phyloP scores from a whole-genome alignment of 2,888 invertebrate genomes.

The Cephus nigrinus region DNA sequence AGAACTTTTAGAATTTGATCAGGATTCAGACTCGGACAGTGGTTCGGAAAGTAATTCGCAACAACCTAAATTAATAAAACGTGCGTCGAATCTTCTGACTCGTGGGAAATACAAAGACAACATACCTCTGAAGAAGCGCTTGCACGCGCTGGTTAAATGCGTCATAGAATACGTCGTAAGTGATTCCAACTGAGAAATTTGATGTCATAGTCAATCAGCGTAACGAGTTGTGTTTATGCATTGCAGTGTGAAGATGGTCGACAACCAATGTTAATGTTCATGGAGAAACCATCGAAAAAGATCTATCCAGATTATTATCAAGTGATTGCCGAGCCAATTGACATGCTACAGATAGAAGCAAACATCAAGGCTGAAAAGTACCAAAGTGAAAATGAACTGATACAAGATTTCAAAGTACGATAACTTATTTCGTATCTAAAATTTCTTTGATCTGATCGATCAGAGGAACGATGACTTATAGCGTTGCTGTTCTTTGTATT shows the following conservation, averaged over 20 bases:
- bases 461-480: background rate
- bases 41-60: slow-evolving; percentile 58
- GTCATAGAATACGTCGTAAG: slow-evolving; percentile 76
- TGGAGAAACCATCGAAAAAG: slow-evolving; percentile 96
- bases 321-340: slow-evolving; percentile 93
- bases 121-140: slow-evolving; percentile 80
- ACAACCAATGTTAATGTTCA: slow-evolving; percentile 90
- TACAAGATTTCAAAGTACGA: slow-evolving; percentile 72
- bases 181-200: slow-evolving; percentile 47
- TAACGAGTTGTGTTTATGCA: slow-evolving; percentile 11
- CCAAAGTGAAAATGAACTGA: slow-evolving; percentile 70
- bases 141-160: slow-evolving; percentile 83
- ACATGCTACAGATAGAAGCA: slow-evolving; percentile 92
- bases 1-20: slow-evolving; percentile 75
- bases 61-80: slow-evolving; percentile 60
- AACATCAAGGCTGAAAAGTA: slow-evolving; percentile 85
- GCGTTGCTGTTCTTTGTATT: slow-evolving; percentile 49
- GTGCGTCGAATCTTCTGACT: slow-evolving; percentile 62
- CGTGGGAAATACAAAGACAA: slow-evolving; percentile 68
- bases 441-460: background rate
- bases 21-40: slow-evolving; percentile 63
- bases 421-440: background rate
- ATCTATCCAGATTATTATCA: slow-evolving; percentile 96
- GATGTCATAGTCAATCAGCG: slow-evolving; percentile 20
- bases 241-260: slow-evolving; percentile 80